Percentiles rank a stretch among this genome's conserved stretches.
Conservation (phyloP, 2,113 vertebrate genomes). For the Rhipidura dahli region DNA sequence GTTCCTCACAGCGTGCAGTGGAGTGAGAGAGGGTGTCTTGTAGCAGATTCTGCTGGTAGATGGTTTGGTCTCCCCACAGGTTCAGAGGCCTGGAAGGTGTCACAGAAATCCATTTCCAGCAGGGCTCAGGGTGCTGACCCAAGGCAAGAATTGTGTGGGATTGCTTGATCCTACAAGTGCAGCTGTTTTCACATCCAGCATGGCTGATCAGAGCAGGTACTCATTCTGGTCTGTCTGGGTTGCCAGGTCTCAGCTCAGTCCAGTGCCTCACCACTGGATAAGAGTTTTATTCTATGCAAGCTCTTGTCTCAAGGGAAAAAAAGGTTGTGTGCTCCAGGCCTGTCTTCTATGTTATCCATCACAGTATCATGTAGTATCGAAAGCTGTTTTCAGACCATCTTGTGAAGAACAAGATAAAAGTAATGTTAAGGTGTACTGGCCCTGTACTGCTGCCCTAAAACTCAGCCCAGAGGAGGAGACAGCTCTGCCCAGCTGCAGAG, state of each 20-base stretch:
- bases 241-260: background rate
- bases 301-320: background rate
- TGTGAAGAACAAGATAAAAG: background rate
- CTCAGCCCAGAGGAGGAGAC: background rate
- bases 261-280: background rate
- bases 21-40: background rate
- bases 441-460: background rate
- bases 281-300: background rate
- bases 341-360: background rate
- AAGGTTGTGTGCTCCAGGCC: background rate
- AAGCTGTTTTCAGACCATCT: background rate
- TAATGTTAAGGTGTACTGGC: background rate
- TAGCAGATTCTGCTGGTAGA: background rate
- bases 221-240: background rate
- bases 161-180: fast-evolving
- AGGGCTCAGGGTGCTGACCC: fast-evolving
- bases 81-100: background rate
- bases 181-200: fast-evolving
- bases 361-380: fast-evolving
- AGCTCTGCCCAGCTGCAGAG: background rate
- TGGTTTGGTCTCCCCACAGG: background rate
- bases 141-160: background rate
- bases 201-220: background rate
- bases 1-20: background rate
- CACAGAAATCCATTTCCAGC: background rate